Base-by-base conservation (phyloP, 2,888 invertebrate species). In the Mimachlamys varia region DNA sequence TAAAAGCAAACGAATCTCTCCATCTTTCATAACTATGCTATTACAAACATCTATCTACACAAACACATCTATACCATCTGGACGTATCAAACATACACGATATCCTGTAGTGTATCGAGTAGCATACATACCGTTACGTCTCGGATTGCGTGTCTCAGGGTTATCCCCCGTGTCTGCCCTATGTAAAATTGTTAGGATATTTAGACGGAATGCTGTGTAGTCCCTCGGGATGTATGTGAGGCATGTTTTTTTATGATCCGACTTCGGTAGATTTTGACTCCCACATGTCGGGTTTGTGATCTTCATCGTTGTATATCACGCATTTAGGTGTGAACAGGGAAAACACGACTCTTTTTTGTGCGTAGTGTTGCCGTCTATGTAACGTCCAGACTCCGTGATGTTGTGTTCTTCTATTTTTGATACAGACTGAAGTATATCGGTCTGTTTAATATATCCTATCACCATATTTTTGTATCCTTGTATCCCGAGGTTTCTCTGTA, bases 301-400 rank as follows among this genome's bases (percentile, higher is more conserved):
- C 17, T 7, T 0, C 22, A 76, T 76, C 27, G 76, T 33, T 76
- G 33, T 76, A 27, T 33, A 33, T 76, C 76, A 76, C 76, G 76
- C 76, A 33, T 76, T 33, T 33, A 76, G 76, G 76, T 76, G 76
- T 33, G 76, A 76, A 76, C n/a, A 58, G n/a, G 76, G 33, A 27
- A 76, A 76, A 76, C 33, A 76, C 76, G 76, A 33, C 76, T 76
- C 76, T 27, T 76, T 76, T 76, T 76, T 76, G 76, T 76, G 76
- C 76, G 27, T 33, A 33, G 22, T 33, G 7, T 22, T 33, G 27
- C 76, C 27, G 76, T 33, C 10, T 76, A 15, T 76, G 76, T 33
- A 76, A 76, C 44, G 44, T 44, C 44, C 44, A 44, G 44, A 44
- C 44, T 7, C 44, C 44, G 3, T 44, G 44, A 44, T 44, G 44